A percentile compares a stretch with the other conserved stretches of the same genome.
Evolutionary conservation across 2,888 invertebrate species (phyloP).

Genomic region (Pachymerium ferrugineum): DNA sequence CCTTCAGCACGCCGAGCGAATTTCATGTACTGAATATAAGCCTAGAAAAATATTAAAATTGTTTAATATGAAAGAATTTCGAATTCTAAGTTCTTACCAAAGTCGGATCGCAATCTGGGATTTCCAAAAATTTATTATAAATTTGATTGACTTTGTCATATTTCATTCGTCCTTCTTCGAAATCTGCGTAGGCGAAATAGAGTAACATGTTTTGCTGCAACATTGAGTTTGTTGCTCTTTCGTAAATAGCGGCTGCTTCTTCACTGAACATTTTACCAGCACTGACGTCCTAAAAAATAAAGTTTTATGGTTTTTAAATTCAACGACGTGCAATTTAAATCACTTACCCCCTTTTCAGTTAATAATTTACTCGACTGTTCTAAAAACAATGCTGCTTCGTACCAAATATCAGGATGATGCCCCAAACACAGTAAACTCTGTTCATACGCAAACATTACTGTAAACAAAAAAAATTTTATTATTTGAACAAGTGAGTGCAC

Average conservation of each 20-base stretch:
- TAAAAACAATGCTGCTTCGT: conserved; percentile 94
- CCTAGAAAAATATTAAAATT: conserved; percentile 50
- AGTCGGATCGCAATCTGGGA: conserved; percentile 89
- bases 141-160: conserved; percentile 95
- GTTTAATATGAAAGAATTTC: background rate
- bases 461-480: conserved; percentile 37
- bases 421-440: conserved; percentile 93
- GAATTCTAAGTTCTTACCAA: conserved; percentile 57
- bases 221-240: conserved; percentile 82
- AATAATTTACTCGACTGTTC: conserved; percentile 90
- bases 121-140: conserved; percentile 83
- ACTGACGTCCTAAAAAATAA: conserved; percentile 69
- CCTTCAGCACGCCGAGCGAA: conserved; percentile 96
- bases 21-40: conserved; percentile 98
- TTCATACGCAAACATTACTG: conserved; percentile 97
- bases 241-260: conserved; percentile 90
- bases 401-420: conserved; percentile 98
- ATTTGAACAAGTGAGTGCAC: too few relatives aligned
- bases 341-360: conserved; percentile 84
- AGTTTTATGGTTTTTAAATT: background rate
- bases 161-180: conserved; percentile 92
- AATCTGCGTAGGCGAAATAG: conserved; percentile 98
- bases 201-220: conserved; percentile 85
- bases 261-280: conserved; percentile 88
- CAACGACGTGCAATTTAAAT: background rate